These are phyloP conservation scores for Aurelia aurita complex sp. Pacific DNA, from an alignment of 30 jellyfish, hydroid and myxozoan species.

Conservation along the genomic window DNA sequence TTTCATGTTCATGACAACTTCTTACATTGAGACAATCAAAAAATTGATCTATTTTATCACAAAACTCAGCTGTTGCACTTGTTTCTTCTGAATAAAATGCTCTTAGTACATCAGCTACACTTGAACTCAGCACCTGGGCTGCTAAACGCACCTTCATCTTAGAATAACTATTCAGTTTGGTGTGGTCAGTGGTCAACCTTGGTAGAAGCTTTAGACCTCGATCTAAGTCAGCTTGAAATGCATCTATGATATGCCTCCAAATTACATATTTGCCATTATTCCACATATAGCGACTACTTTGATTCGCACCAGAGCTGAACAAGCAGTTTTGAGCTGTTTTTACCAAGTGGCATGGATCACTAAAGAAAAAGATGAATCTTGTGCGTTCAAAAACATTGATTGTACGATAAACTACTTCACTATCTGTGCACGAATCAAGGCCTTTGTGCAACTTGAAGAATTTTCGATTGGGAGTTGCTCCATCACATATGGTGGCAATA, in stretches of 20 bases:
- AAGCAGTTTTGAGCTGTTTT: conserved; percentile 33
- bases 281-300: conserved; percentile 35
- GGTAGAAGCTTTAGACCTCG: conserved; percentile 38
- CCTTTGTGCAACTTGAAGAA: conserved; percentile 6
- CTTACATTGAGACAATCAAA: conserved; percentile 46
- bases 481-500: too few relatives aligned
- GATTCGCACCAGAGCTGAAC: conserved; percentile 5
- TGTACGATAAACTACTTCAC: conserved; percentile 5
- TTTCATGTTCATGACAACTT: conserved; percentile 8
- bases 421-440: conserved; percentile 16
- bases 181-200: conserved; percentile 30
- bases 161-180: conserved; percentile 22
- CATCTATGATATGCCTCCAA: conserved; percentile 22
- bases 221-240: conserved; percentile 2
- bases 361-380: not conserved
- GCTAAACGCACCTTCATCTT: conserved; percentile 39
- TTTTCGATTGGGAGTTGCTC: too few relatives aligned
- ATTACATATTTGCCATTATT: conserved; percentile 12
- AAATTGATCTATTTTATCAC: conserved; percentile 23
- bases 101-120: conserved; percentile 14
- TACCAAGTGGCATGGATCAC: conserved; percentile 29
- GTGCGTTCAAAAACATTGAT: not conserved
- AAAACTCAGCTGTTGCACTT: conserved; percentile 49
- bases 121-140: conserved; percentile 54
- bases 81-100: conserved; percentile 25